Percentiles rank a stretch among this genome's conserved stretches.
phyloP scores from a whole-genome alignment of 2,888 invertebrate species.

The Lepas anatifera region DNA sequence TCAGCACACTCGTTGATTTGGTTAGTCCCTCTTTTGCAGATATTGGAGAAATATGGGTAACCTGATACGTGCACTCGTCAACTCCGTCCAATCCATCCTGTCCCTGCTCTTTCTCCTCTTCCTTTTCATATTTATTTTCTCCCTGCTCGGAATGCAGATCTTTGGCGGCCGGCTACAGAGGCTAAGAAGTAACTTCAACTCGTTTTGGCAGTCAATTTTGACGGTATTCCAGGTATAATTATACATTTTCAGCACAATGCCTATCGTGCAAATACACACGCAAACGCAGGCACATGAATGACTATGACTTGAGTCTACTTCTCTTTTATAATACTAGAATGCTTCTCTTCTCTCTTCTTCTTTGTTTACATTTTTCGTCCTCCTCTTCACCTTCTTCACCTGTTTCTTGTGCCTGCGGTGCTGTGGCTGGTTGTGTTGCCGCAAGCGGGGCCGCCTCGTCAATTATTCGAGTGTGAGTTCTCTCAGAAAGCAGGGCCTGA shows the following conservation, averaged over 20 bases:
- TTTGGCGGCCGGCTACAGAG: slow-evolving; percentile 98
- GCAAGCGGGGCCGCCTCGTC: too few relatives aligned
- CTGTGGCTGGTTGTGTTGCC: too few relatives aligned
- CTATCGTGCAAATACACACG: too few relatives aligned
- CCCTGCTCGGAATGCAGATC: slow-evolving; percentile 97
- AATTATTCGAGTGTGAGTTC: too few relatives aligned
- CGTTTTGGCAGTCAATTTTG: slow-evolving; percentile 94
- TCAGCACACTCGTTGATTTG: too few relatives aligned
- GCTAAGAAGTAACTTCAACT: slow-evolving; percentile 93
- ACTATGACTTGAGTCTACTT: too few relatives aligned
- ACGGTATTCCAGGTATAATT: slow-evolving; percentile 90
- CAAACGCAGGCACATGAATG: too few relatives aligned
- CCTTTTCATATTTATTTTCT: slow-evolving; percentile 99
- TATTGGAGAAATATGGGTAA: slow-evolving; percentile 98
- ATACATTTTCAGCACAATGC: too few relatives aligned
- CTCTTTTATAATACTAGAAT: too few relatives aligned
- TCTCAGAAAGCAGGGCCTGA: too few relatives aligned
- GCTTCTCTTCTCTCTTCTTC: neutral
- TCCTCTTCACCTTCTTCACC: neutral
- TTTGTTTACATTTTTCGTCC: neutral
- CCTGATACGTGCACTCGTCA: slow-evolving; percentile 92
- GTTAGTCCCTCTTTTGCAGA: slow-evolving; percentile 43
- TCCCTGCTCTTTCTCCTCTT: slow-evolving; percentile 91
- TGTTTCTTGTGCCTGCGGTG: too few relatives aligned
- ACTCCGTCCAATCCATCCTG: slow-evolving; percentile 98